phyloP scores from a whole-genome alignment of 2,888 invertebrate species.

The Artemia sp. region DNA sequence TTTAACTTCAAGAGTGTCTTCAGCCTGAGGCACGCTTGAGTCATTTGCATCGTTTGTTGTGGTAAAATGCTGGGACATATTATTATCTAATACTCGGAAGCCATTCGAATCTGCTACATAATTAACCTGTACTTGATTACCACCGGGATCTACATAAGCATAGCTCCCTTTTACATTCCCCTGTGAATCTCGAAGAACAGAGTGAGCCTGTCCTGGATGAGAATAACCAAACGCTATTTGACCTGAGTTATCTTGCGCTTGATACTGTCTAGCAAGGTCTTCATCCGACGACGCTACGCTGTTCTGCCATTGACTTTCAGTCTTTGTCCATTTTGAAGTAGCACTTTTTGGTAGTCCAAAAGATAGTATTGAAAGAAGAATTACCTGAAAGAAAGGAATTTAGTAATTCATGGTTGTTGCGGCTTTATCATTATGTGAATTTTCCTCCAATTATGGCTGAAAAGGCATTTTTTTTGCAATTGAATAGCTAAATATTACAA shows the following conservation, averaged over 20 bases:
- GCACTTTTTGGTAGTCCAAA: too few species aligned
- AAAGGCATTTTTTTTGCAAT: too few species aligned
- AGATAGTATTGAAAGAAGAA: too few species aligned
- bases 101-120: slow-evolving; percentile 35
- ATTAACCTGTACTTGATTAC: slow-evolving; percentile 31
- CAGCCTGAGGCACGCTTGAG: neutral
- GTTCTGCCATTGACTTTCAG: too few species aligned
- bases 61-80: slow-evolving; percentile 24
- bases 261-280: slow-evolving; percentile 24
- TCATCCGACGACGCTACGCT: too few species aligned
- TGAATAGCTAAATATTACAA: too few species aligned
- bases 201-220: slow-evolving; percentile 25
- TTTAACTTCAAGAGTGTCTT: neutral
- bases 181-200: slow-evolving; percentile 29
- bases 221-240: slow-evolving; percentile 33
- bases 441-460: too few species aligned
- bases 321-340: too few species aligned
- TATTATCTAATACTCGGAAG: slow-evolving; percentile 34
- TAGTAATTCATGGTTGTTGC: too few species aligned
- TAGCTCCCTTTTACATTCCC: slow-evolving; percentile 34
- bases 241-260: slow-evolving; percentile 30
- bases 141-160: slow-evolving; percentile 36
- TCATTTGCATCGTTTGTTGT: slow-evolving; percentile 25
- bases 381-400: too few species aligned
- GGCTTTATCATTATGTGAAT: too few species aligned